Conservation (phyloP, 1,140 invertebrate genomes). For the Anadara kagoshimensis region DNA sequence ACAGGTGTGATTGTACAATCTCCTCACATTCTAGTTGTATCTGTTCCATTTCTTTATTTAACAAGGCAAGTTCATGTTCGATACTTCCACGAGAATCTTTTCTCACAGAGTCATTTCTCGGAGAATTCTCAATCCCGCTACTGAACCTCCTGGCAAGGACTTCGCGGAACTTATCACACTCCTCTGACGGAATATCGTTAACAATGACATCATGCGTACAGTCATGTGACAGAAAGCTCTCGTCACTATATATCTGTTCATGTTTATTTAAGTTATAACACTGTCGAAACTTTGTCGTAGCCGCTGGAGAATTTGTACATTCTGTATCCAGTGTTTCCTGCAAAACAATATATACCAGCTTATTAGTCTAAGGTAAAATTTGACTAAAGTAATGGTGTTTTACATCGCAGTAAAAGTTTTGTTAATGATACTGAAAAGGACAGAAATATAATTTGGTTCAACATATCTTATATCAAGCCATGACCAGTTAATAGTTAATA, state of each 20-base stretch:
- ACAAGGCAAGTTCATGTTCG: conserved; percentile 75
- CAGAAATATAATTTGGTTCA: too few species aligned
- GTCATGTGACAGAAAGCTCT: conserved; percentile 67
- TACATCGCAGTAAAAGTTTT: too few species aligned
- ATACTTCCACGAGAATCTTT: conserved; percentile 73
- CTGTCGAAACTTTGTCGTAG: conserved; percentile 41
- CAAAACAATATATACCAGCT: conserved; percentile 18
- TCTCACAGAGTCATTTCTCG: conserved; percentile 41
- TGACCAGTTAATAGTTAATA: too few species aligned
- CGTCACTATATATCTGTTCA: conserved; percentile 63
- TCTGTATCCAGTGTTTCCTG: conserved; percentile 66
- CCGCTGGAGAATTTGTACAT: conserved; percentile 53
- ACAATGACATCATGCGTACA: conserved; percentile 38
- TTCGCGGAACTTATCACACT: conserved; percentile 66
- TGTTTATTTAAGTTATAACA: conserved; percentile 2
- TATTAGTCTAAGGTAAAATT: too few species aligned
- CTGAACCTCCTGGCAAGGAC: conserved; percentile 59
- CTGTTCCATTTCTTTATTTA: conserved; percentile 77
- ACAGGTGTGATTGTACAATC: conserved; percentile 61
- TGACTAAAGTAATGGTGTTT: too few species aligned
- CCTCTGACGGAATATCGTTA: conserved; percentile 62
- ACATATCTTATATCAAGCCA: too few species aligned
- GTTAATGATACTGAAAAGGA: too few species aligned
- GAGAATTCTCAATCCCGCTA: conserved; percentile 47
- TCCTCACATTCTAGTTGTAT: conserved; percentile 77